Evolutionary conservation across 2,888 invertebrate genomes (phyloP), one percentile per base, ranked within the genome.

Genomic region (Rotaria macrura): DNA sequence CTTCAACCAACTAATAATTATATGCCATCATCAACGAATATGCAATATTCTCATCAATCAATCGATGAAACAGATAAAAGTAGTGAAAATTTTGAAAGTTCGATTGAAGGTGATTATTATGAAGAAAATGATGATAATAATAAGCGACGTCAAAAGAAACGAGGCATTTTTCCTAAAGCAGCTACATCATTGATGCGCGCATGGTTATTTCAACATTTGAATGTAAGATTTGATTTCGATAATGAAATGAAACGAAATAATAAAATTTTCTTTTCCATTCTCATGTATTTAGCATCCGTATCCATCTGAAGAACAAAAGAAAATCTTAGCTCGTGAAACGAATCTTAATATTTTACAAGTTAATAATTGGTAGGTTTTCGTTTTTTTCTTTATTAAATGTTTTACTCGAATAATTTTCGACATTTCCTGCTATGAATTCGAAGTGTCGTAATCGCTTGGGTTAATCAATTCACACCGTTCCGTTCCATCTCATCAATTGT

Each of bases 281-380:
- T n/a, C n/a, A n/a, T n/a, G n/a, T n/a, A n/a, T 95, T 38, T 94
- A 99, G 99, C 99, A 99, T 94, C 99, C 99, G 90, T 99, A 99
- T 94, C 99, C 99, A 90, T 98, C 98, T 92, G 99, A 99, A 94
- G 99, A 99, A 93, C 99, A 99, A 94, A 99, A 99, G 94, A 99
- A 99, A 93, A 98, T 99, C 93, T 93, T 99, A 93, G 99, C 99
- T 92, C 96, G 97, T 93, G 99, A 99, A 92, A 99, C 99, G 93
- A 98, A 99, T 93, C 94, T 99, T 93, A 99, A 99, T 92, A 99
- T 99, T 93, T 94, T 99, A 92, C 99, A 99, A 96, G 86, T 86
- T 23, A 86, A 86, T 49, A 86, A 86, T 86, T 86, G 86, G 86
- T 86, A 57, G 49, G 84, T 74, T 29, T 23, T 23, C 5, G 10